Evolutionary conservation across 2,888 invertebrate genomes (phyloP).

Genomic region (Uropetala carovei): DNA sequence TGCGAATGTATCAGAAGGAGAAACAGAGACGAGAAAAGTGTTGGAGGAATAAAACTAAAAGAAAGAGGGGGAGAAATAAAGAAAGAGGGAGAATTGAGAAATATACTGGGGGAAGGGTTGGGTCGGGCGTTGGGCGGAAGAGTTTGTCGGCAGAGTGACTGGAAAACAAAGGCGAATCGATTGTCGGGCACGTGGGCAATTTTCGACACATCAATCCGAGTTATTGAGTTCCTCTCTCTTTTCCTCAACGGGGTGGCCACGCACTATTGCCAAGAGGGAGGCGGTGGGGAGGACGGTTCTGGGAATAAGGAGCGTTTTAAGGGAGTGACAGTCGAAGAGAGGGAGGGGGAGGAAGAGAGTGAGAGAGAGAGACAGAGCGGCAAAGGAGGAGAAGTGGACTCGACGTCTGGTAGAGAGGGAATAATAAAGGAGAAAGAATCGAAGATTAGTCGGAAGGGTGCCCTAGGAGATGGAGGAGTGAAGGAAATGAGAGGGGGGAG

Average conservation of each 20-base stretch:
- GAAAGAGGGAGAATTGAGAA: neutral
- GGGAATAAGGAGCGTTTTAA: neutral
- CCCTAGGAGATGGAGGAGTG: neutral
- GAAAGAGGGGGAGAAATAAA: neutral
- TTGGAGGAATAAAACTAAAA: neutral
- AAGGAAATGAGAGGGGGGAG: neutral
- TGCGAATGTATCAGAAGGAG: neutral
- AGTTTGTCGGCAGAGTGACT: constrained; percentile 24
- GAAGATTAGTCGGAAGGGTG: neutral
- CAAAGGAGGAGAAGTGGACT: neutral
- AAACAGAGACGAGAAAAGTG: neutral
- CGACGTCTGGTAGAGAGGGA: neutral
- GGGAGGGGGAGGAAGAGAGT: neutral
- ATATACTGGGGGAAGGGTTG: neutral
- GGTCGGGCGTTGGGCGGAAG: neutral
- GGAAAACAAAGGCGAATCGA: constrained; percentile 59
- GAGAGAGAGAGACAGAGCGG: neutral
- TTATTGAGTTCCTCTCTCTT: constrained; percentile 50
- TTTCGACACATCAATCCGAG: constrained; percentile 64
- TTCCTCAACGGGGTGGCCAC: constrained; percentile 25
- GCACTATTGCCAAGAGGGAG: neutral
- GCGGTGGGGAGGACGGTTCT: neutral
- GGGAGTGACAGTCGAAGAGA: neutral
- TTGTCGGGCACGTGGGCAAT: constrained; percentile 61
- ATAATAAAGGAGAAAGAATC: constrained; percentile 2